phyloP scores from a whole-genome alignment of 2,888 invertebrate genomes.

The Pammene fasciana region DNA sequence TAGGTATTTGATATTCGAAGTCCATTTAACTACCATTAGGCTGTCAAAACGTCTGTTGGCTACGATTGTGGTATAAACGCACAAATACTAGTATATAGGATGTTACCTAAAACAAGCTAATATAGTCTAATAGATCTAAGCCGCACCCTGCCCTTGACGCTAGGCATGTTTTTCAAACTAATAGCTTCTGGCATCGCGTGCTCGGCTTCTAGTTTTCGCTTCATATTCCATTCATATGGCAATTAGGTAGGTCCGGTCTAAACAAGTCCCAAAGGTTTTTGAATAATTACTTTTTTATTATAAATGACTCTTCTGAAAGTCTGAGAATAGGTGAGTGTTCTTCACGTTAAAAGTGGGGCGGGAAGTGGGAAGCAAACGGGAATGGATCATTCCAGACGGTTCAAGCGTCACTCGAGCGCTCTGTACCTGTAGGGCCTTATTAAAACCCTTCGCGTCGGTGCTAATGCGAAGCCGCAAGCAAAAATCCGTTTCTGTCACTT shows the following conservation, averaged over 20 bases:
- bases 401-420: conserved; percentile 47
- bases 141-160: conserved; percentile 35
- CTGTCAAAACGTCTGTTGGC: too few relatives aligned
- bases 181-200: conserved; percentile 39
- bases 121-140: conserved; percentile 36
- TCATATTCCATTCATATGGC: conserved; percentile 24
- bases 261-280: conserved; percentile 19
- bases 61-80: too few relatives aligned
- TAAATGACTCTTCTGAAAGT: conserved; percentile 16
- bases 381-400: conserved; percentile 45
- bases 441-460: conserved; percentile 50
- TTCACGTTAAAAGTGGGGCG: conserved; percentile 49
- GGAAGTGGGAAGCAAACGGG: conserved; percentile 48
- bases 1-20: too few relatives aligned
- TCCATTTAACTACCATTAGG: too few relatives aligned
- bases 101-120: conserved; percentile 5
- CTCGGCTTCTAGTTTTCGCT: conserved; percentile 23
- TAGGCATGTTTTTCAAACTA: conserved; percentile 35
- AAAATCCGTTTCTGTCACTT: conserved; percentile 18
- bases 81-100: too few relatives aligned
- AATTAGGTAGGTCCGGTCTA: conserved; percentile 13
- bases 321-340: conserved; percentile 38
- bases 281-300: conserved; percentile 14
- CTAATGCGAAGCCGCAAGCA: conserved; percentile 39
- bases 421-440: conserved; percentile 52